These are phyloP conservation scores for Iphiclides podalirius DNA, from an alignment of 2,888 invertebrate species.

Conservation along the genomic window DNA sequence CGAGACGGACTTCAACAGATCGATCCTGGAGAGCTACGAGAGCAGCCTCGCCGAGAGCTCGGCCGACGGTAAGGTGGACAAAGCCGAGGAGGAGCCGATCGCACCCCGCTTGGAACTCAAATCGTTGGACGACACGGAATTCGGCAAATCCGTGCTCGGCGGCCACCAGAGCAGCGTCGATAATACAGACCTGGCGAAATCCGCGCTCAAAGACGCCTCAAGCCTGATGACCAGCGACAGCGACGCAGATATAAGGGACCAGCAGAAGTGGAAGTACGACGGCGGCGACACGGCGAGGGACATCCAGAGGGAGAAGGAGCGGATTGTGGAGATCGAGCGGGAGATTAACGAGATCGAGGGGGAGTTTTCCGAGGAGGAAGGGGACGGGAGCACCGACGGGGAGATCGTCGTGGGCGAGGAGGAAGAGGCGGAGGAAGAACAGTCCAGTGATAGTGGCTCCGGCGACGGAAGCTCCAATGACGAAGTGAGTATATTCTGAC, in stretches of 20 bases:
- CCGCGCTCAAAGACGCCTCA: conserved; percentile 33
- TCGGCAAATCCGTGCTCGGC: conserved; percentile 52
- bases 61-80: conserved; percentile 25
- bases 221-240: conserved; percentile 68
- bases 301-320: conserved; percentile 61
- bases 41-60: conserved; percentile 36
- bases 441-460: conserved; percentile 29
- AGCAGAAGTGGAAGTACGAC: conserved; percentile 29
- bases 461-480: conserved; percentile 16
- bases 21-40: conserved; percentile 42
- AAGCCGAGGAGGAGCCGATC: conserved; percentile 30
- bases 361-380: conserved; percentile 55
- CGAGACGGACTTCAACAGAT: conserved; percentile 53
- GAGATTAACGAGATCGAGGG: conserved; percentile 68
- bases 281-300: conserved; percentile 39
- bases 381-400: conserved; percentile 38
- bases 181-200: conserved; percentile 29
- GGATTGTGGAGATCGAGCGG: conserved; percentile 66
- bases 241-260: conserved; percentile 52
- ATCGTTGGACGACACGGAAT: conserved; percentile 47
- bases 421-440: conserved; percentile 30
- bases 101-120: conserved; percentile 40
- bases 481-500: conserved; percentile 22
- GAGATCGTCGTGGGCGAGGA: conserved; percentile 31
- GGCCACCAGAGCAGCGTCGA: conserved; percentile 51